Base-by-base conservation (phyloP, 2,113 vertebrate species). In the Eublepharis macularius region DNA sequence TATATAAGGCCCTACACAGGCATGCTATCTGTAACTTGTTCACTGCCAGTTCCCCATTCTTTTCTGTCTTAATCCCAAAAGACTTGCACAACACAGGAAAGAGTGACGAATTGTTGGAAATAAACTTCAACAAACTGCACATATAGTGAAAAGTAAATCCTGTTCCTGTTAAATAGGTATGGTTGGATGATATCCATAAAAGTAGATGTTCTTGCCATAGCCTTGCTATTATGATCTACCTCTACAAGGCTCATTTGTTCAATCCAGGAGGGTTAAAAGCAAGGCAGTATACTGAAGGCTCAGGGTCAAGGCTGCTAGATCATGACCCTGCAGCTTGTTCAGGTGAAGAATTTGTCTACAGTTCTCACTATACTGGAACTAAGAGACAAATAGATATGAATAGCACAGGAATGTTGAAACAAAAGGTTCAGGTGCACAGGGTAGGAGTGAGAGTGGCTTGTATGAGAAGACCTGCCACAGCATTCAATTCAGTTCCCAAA, bases 401-500 rank as follows among this genome's bases (percentile, higher is more conserved):
- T 70, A 69, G 69, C 29, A 29, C 7, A 36, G 5, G 7, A 70
- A 26, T 29, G 34, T 14, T 54, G 9, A 34, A 81, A 14, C 68
- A 70, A 19, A 54, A 32, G 45, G 49, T 51, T 51, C 68, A 49
- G 36, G 6, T 70, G 9, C 17, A 24, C 0, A 0, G n/a, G 47
- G 72, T 76, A 3, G 82, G 83, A 41, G 11, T 16, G 79, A 73
- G 89, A 90, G 90, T 83, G 34, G n/a, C 74, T 91, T 86, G 73
- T 63, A 45, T 1, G 81, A 90, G 91, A 92, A 89, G 91, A 86
- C 83, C 93, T 21, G 86, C 84, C 65, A 63, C 24, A 90, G 93
- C 91, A 85, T 92, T 57, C 86, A 92, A 91, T 86, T 91, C 87
- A 51, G 87, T 88, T 86, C 90, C 78, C 83, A 94, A 88, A 85